Base-by-base conservation (phyloP, 2,888 invertebrate species). In the Cosmopolites sordidus region DNA sequence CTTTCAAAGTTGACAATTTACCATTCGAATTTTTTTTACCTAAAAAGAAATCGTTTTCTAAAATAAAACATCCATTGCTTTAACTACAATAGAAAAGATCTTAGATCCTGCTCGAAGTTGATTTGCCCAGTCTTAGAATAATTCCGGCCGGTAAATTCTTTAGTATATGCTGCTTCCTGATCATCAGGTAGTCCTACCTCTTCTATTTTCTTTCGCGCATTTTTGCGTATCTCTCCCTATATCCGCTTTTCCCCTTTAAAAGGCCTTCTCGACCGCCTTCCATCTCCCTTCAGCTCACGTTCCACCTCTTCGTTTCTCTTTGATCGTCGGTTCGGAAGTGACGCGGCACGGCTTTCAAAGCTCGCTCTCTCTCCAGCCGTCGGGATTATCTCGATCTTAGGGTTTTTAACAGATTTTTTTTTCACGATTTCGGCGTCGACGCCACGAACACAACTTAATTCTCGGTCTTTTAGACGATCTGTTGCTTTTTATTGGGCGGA, bases 321-420 rank as follows among this genome's bases (percentile, higher is more conserved):
- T 54, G 54, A 37, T 47, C 54, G 47, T 12, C 33, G 37, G 49
- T 54, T 54, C 54, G 49, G 54, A 54, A 47, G 54, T 54, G 54
- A 22, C 22, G 22, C 22, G 22, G 4, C 22, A 8, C 22, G 4
- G 22, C 8, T 22, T 22, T 8, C 22, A 3, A 8, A 22, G 3
- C 22, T 22, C 22, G 22, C n/a, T 11, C 5, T 12, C 33, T 33
- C 33, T 12, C 5, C 11, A 3, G 8, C 33, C 11, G 5, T 33
- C 33, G 33, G 55, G 55, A 51, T 55, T 55, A 51, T 55, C 51
- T 55, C 51, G 44, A 55, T 55, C 55, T 51, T 55, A 33, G 33
- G 33, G 33, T 12, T 33, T 33, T 33, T 33, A 33, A 33, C 33
- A 33, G 33, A 33, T 33, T 33, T 33, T 33, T n/a, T 33, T 33